Conservation (phyloP, 2,113 vertebrate species). For the Pogona vitticeps region DNA sequence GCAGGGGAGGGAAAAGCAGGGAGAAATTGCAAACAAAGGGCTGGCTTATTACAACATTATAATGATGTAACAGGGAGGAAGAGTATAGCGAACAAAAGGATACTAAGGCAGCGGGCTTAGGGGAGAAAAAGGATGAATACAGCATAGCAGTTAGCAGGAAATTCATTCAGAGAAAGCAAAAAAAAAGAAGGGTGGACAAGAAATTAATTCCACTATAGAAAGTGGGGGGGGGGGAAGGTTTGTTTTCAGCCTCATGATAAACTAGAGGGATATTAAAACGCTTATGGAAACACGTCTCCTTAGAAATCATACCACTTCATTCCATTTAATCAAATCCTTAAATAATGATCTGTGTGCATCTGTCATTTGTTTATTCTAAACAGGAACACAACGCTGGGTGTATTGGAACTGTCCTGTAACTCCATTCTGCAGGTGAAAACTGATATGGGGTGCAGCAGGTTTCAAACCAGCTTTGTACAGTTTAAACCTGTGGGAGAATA, state of each 20-base stretch:
- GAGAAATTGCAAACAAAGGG: background rate
- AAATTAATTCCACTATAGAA: background rate
- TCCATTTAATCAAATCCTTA: background rate
- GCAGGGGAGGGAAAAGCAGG: background rate
- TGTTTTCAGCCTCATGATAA: rapidly evolving
- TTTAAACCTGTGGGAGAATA: background rate
- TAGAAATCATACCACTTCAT: background rate
- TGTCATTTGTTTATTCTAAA: background rate
- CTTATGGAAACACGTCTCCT: background rate
- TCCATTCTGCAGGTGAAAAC: background rate
- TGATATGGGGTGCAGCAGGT: background rate
- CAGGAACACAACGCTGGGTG: background rate
- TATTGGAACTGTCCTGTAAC: background rate
- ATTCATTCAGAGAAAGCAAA: background rate
- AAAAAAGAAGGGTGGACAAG: background rate
- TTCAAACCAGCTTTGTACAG: background rate
- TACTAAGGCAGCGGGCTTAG: background rate
- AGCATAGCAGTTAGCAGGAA: background rate
- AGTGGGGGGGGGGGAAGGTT: background rate
- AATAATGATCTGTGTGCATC: background rate
- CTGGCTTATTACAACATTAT: conserved; percentile 6
- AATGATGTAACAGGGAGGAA: background rate
- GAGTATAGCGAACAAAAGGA: background rate
- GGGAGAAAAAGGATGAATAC: background rate
- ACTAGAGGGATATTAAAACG: background rate